phyloP scores from a whole-genome alignment of 2,888 invertebrate species.

The Orthonevra nobilis region DNA sequence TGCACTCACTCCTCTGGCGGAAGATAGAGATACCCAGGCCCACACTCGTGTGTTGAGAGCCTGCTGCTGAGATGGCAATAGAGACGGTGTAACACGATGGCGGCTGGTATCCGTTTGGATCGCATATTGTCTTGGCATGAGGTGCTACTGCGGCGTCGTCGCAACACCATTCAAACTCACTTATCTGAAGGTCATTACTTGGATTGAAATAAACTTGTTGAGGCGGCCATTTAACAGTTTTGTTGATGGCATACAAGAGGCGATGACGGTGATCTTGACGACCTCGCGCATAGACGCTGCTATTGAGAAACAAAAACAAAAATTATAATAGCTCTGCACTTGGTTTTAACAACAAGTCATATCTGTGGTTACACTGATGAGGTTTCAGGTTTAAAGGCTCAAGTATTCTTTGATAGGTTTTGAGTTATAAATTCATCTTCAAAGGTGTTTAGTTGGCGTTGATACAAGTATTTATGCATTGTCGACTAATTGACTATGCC shows the following conservation, averaged over 20 bases:
- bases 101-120: slow-evolving; percentile 18
- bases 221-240: slow-evolving; percentile 42
- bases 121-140: slow-evolving; percentile 35
- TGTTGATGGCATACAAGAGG: slow-evolving; percentile 27
- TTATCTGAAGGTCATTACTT: slow-evolving; percentile 66
- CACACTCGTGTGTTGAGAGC: slow-evolving; percentile 14
- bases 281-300: slow-evolving; percentile 26
- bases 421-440: too few relatives aligned
- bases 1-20: slow-evolving; percentile 34
- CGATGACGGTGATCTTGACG: slow-evolving; percentile 33
- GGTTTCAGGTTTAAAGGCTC: too few relatives aligned
- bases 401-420: too few relatives aligned
- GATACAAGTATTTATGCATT: too few relatives aligned
- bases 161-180: slow-evolving; percentile 11
- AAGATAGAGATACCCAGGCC: neutral
- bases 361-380: too few relatives aligned
- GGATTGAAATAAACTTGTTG: slow-evolving; percentile 35
- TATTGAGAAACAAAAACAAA: too few relatives aligned
- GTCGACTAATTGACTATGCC: too few relatives aligned
- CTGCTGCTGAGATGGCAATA: slow-evolving; percentile 8
- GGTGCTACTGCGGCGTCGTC: slow-evolving; percentile 23
- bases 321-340: too few relatives aligned
- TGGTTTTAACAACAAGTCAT: too few relatives aligned
- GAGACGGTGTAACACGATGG: neutral
- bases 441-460: too few relatives aligned